Evolutionary conservation across 2,797 vertebrate genomes (phyloP), one percentile per base, ranked within the genome.

Genomic region (Gephyroberyx darwinii): DNA sequence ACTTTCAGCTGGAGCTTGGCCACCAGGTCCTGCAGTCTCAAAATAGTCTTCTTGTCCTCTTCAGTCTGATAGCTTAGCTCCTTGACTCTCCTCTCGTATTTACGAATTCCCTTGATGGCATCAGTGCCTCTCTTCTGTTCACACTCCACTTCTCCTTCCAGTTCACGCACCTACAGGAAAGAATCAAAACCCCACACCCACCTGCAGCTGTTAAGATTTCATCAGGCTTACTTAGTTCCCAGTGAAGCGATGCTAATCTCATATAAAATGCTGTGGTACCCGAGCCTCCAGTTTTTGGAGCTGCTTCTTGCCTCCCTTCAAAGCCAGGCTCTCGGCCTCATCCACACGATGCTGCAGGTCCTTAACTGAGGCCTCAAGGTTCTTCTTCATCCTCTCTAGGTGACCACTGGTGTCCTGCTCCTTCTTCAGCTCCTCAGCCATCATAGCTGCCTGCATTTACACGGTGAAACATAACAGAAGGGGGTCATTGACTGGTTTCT

Each of bases 361-460:
- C 65, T 86, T 89, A 35, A 86, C 79, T 7, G 83, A 84, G 3
- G 19, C 62, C 65, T 88, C 95, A 66, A 94, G 70, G 89, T 95
- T 95, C 88, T 95, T 95, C 86, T 94, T 96, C 95, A 95, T 95
- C 70, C 95, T 90, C 84, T 96, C 95, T 82, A 96, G 90, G 72
- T 96, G 95, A 59, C 93, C 92, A 0, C 94, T 95, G 82, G 95
- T 95, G 83, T 96, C 95, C 86, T 96, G 95, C 78, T 94, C 94
- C 84, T 96, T 96, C 91, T 96, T 96, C 69, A 88, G 79, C 74
- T 86, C 84, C 71, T 89, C 88, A 0, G 95, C 94, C 95, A 96
- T 96, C 95, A 96, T 95, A 81, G 95, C 94, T 0, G 95, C 95
- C 96, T 96, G 31, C 22, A 51, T 10, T 7, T 26, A 52, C 37